Base-by-base conservation (phyloP, 2,888 invertebrate species). In the Aromia moschata region DNA sequence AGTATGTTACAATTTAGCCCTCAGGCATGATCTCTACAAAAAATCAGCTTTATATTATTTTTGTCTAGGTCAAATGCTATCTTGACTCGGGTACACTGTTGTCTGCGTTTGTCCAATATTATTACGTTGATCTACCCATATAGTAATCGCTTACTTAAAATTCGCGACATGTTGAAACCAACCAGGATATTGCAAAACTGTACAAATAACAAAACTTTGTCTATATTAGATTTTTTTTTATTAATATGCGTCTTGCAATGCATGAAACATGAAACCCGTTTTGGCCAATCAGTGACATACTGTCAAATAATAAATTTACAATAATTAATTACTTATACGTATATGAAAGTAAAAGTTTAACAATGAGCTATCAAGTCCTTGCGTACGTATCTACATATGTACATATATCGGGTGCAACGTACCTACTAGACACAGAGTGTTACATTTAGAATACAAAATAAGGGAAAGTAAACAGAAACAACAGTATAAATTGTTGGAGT, bases 381-480 rank as follows among this genome's bases (percentile, higher is more conserved):
- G 25, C 25, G 25, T 20, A 40, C n/a, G n/a, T n/a, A n/a, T n/a
- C n/a, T n/a, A n/a, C n/a, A n/a, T n/a, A n/a, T n/a, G n/a, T n/a
- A n/a, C n/a, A n/a, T n/a, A n/a, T n/a, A n/a, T n/a, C n/a, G n/a
- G 14, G 25, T 25, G 43, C 41, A 49, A 20, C 33, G 14, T 25
- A 12, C 49, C 25, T n/a, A 18, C 36, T n/a, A n/a, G n/a, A n/a
- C 18, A 12, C 12, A 18, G 5, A 33, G 14, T 12, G 25, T 41
- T 16, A 43, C 20, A 56, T 52, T 47, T 40, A 31, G 37, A 52
- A 51, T 52, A 36, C 18, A 38, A 49, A 56, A 30, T 20, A 41
- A 56, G 56, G 31, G 52, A 53, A 53, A 57, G 53, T 53, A 47
- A 40, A 18, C 37, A 54, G 16, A 46, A 16, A 53, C 15, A 44